Percentiles rank a stretch among this genome's conserved stretches.
phyloP scores from a whole-genome alignment of 1,140 invertebrate species.

The Drosophila orena region DNA sequence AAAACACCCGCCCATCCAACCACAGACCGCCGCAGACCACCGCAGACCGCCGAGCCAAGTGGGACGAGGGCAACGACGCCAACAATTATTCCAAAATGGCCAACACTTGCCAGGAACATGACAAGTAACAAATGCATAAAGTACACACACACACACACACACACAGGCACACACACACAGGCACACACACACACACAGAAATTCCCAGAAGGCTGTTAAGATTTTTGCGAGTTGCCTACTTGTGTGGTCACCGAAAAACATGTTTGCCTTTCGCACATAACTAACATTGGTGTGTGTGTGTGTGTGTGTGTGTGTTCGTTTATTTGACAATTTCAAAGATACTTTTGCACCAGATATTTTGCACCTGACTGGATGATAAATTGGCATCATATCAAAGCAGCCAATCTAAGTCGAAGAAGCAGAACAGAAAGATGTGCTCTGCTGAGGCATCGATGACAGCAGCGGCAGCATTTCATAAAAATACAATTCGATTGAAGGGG shows the following conservation, averaged over 20 bases:
- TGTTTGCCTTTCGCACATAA: slow-evolving; percentile 10
- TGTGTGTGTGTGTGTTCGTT: slow-evolving; percentile 6
- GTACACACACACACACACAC: slow-evolving; percentile 19
- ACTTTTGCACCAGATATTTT: slow-evolving; percentile 32
- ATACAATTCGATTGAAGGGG: not conserved
- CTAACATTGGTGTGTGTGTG: not conserved
- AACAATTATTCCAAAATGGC: slow-evolving; percentile 41
- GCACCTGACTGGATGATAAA: slow-evolving; percentile 15
- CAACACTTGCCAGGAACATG: slow-evolving; percentile 62
- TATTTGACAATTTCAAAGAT: slow-evolving; percentile 25
- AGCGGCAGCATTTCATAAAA: not conserved
- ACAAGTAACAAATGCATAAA: slow-evolving; percentile 73
- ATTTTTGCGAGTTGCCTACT: slow-evolving; percentile 5
- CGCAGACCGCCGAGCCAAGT: slow-evolving; percentile 55
- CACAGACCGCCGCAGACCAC: slow-evolving; percentile 31
- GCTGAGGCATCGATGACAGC: slow-evolving; percentile 3
- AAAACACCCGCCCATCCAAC: too few species aligned
- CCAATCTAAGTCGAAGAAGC: not conserved
- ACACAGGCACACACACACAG: slow-evolving; percentile 17
- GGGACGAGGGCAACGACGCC: slow-evolving; percentile 16
- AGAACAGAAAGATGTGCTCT: not conserved
- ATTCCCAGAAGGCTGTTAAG: slow-evolving; percentile 7
- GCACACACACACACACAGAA: not conserved
- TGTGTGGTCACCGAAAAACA: slow-evolving; percentile 9
- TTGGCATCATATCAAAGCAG: too few species aligned